phyloP scores from a whole-genome alignment of 2,888 invertebrate genomes.

The Venusia cambrica region DNA sequence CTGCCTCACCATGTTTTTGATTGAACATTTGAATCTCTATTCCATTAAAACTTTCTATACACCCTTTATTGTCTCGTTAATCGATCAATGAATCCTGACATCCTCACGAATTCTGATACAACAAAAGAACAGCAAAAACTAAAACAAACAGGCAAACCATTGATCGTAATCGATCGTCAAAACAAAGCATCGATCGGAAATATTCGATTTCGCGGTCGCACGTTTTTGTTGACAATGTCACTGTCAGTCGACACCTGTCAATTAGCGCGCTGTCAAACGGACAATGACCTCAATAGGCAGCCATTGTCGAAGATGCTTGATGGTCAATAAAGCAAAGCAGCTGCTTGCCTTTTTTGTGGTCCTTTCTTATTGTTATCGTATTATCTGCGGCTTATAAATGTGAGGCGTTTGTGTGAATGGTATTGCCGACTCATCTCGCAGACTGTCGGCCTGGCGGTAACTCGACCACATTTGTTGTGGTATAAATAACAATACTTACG shows the following conservation, averaged over 20 bases:
- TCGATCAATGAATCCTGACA: constrained; percentile 23
- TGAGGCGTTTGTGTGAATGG: constrained; percentile 26
- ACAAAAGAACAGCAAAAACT: constrained; percentile 28
- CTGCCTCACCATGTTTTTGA: too few species aligned
- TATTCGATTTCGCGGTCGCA: constrained; percentile 28
- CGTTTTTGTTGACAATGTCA: constrained; percentile 23
- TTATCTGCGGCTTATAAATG: constrained; percentile 24
- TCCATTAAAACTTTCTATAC: constrained; percentile 5
- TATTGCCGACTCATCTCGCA: constrained; percentile 37
- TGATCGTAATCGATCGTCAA: constrained; percentile 41
- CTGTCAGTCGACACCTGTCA: constrained; percentile 48
- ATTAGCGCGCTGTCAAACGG: constrained; percentile 48
- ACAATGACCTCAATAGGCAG: constrained; percentile 36
- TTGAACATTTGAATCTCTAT: constrained; percentile 1
- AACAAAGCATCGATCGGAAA: constrained; percentile 44
- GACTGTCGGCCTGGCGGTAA: constrained; percentile 18
- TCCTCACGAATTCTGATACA: constrained; percentile 26
- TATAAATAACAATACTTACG: constrained; percentile 37
- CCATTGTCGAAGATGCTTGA: constrained; percentile 30
- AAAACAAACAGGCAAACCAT: constrained; percentile 26
- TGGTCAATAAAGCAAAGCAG: constrained; percentile 37
- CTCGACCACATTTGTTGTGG: constrained; percentile 39
- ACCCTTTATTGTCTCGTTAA: constrained; percentile 15
- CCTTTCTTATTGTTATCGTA: constrained; percentile 18
- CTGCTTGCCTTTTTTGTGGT: constrained; percentile 17